These are phyloP conservation scores for Mormyrops boulengeri DNA, from an alignment of 2,797 vertebrate genomes.

Conservation along the genomic window DNA sequence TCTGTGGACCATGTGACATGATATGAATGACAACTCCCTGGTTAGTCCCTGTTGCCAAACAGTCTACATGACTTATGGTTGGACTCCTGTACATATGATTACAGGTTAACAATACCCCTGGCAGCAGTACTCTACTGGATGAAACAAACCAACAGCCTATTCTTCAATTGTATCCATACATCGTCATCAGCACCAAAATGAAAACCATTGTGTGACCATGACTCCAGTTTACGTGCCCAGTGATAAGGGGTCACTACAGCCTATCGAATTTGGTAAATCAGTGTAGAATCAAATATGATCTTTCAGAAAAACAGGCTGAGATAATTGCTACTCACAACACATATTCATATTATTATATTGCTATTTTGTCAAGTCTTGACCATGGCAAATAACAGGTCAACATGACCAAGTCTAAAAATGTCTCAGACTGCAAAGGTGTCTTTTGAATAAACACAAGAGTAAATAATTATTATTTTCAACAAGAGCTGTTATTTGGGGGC, in stretches of 20 bases:
- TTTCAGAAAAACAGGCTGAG: background rate
- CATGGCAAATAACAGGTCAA: background rate
- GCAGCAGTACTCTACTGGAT: background rate
- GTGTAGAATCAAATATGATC: background rate
- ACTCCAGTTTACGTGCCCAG: background rate
- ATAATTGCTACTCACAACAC: background rate
- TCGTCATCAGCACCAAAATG: background rate
- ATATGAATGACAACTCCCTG: background rate
- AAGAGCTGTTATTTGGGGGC: background rate
- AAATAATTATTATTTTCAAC: slow-evolving; percentile 2
- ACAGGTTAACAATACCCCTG: background rate
- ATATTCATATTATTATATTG: background rate
- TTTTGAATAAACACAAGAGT: background rate
- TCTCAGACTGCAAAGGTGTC: background rate
- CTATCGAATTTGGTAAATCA: background rate
- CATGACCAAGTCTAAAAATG: background rate
- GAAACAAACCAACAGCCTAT: background rate
- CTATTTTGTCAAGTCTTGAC: background rate
- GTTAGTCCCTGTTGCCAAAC: background rate
- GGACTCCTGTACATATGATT: background rate
- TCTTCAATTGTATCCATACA: background rate
- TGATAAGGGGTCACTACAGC: background rate
- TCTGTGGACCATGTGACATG: background rate
- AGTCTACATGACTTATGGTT: background rate
- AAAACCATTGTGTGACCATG: background rate